These are phyloP conservation scores for Megaustenia siamemsis DNA, from an alignment of 2,888 invertebrate genomes.

Conservation along the genomic window DNA sequence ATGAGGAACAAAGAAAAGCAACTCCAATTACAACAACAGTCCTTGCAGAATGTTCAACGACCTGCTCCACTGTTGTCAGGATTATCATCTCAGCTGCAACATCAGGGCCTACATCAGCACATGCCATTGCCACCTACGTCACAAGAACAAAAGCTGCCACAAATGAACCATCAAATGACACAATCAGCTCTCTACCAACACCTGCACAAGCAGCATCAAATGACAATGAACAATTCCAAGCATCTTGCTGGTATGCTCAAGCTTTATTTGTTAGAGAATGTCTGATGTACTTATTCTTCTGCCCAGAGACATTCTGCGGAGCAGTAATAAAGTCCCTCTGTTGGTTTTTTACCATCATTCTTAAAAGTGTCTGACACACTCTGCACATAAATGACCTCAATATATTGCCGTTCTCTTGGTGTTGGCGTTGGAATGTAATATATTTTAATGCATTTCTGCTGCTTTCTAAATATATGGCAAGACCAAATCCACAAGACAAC, in stretches of 20 bases:
- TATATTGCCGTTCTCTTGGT: too few species aligned
- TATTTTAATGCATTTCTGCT: too few species aligned
- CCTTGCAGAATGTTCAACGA: slow-evolving; percentile 65
- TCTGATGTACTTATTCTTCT: too few species aligned
- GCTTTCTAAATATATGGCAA: too few species aligned
- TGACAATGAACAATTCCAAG: not conserved
- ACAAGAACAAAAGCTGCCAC: slow-evolving; percentile 49
- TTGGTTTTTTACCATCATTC: too few species aligned
- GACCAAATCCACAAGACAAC: too few species aligned
- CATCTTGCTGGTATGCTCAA: not conserved
- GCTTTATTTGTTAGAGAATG: too few species aligned
- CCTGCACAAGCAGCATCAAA: slow-evolving; percentile 62
- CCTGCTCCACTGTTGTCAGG: slow-evolving; percentile 21
- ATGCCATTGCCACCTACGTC: slow-evolving; percentile 67
- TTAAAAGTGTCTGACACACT: too few species aligned
- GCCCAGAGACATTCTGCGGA: too few species aligned
- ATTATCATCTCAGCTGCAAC: slow-evolving; percentile 30
- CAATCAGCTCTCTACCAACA: slow-evolving; percentile 33
- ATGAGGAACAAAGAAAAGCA: slow-evolving; percentile 74
- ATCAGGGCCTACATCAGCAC: slow-evolving; percentile 63
- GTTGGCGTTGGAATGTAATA: too few species aligned
- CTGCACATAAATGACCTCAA: too few species aligned
- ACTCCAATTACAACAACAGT: slow-evolving; percentile 71
- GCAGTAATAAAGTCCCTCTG: too few species aligned
- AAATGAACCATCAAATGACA: slow-evolving; percentile 49